Base-by-base conservation (phyloP, 2,797 vertebrate species). In the Xenentodon cancila region DNA sequence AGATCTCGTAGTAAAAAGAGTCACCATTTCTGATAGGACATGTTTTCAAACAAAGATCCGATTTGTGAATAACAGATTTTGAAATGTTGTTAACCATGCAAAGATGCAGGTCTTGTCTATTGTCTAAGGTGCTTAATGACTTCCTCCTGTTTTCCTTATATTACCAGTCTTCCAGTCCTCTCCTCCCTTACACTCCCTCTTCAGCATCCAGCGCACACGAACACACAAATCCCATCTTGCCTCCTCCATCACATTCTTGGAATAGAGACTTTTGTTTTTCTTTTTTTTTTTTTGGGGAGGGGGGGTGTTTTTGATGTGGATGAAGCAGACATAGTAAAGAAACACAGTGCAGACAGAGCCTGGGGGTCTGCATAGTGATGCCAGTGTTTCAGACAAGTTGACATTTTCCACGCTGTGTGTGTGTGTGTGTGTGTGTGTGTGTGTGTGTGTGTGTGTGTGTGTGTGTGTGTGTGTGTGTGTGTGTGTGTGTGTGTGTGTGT, bases 321-420 rank as follows among this genome's bases (percentile, higher is more conserved):
- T 68, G 45, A 71, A 63, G 22, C 61, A 21, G 30, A 53, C 60
- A 55, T 58, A 58, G 57, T 44, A 56, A 59, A 70, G 44, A 68
- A 59, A 47, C 43, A 66, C 30, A 54, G 30, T 48, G 64, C 68
- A 78, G 75, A 77, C 73, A 44, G 46, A 58, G 73, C 70, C 79
- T 32, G 47, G 81, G 82, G 81, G 53, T 70, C 65, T 71, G 66
- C 57, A 68, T 17, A 53, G 43, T 81, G 85, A 88, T 85, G 73
- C 79, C 70, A 87, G 72, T 68, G 65, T 79, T 88, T 86, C 68
- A 79, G 85, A 91, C 88, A 83, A 80, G 64, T 64, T 84, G 79
- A 85, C 88, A 85, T 89, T 88, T 90, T 60, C 80, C 80, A 74
- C 77, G 67, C 55, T 50, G 77, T 75, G 65, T 52, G 30, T 65